A percentile compares a stretch with the other conserved stretches of the same genome.
Evolutionary conservation across 1,140 invertebrate genomes (phyloP).

Genomic region (Coptotermes formosanus): DNA sequence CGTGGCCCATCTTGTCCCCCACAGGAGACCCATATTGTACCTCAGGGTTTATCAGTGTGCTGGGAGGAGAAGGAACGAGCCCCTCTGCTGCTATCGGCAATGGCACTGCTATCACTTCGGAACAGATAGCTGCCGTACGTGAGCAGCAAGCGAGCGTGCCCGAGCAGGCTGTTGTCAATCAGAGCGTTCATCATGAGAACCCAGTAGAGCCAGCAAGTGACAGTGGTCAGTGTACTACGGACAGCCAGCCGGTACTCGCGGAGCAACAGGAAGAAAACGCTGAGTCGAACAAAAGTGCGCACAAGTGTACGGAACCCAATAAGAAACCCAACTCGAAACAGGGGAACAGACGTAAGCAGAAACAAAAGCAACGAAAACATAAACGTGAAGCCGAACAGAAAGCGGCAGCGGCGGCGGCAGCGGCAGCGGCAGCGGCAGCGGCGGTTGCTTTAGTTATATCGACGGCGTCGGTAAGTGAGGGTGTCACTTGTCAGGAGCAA

Average conservation of each 20-base stretch:
- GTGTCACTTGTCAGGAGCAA: neutral
- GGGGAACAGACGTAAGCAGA: neutral
- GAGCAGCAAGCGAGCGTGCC: neutral
- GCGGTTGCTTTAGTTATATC: neutral
- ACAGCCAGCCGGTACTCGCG: neutral
- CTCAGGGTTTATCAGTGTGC: neutral
- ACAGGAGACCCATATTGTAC: neutral
- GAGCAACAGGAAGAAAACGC: neutral
- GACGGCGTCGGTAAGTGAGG: neutral
- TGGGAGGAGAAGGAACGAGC: neutral
- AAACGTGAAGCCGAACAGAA: neutral
- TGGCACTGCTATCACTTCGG: neutral
- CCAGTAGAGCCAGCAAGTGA: too few relatives aligned
- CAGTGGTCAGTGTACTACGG: too few relatives aligned
- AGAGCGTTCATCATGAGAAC: too few relatives aligned
- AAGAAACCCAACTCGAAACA: neutral
- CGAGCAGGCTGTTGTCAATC: too few relatives aligned
- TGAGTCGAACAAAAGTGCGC: too few relatives aligned
- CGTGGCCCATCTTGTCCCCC: neutral
- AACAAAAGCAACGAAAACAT: neutral
- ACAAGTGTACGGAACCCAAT: neutral
- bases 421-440: neutral
- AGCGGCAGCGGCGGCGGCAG: neutral
- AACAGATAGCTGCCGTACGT: neutral
- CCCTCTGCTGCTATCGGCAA: neutral